Evolutionary conservation across 2,888 invertebrate species (phyloP).

Genomic region (Malacosoma neustria): DNA sequence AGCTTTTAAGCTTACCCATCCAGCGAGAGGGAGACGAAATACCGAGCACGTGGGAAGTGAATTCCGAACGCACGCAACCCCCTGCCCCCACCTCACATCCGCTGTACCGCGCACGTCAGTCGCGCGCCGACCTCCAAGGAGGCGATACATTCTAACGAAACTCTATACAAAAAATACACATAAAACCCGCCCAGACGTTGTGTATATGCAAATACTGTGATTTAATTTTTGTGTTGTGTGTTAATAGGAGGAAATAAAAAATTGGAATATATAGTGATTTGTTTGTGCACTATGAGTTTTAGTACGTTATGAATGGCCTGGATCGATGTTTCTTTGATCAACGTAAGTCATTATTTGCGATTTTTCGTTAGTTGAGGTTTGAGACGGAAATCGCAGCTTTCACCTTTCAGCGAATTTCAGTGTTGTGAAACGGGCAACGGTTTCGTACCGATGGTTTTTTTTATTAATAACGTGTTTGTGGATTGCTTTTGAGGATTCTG

Average conservation of each 20-base stretch:
- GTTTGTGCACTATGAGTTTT: conserved; percentile 66
- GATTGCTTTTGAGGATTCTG: no score
- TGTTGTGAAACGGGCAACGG: conserved; percentile 9
- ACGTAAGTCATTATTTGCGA: conserved; percentile 59
- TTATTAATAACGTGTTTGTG: no score
- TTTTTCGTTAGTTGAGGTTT: conserved; percentile 32
- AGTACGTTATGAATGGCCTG: conserved; percentile 72
- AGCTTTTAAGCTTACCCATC: conserved; percentile 69
- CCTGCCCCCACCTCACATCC: conserved; percentile 27
- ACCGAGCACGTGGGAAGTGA: conserved; percentile 69
- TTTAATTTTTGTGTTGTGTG: conserved; percentile 61
- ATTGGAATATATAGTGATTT: conserved; percentile 41
- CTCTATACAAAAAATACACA: conserved; percentile 10
- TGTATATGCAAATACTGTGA: conserved; percentile 60
- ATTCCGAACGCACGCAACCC: conserved; percentile 73
- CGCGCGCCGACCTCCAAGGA: conserved; percentile 67
- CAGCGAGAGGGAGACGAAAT: conserved; percentile 63
- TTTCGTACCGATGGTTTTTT: no score
- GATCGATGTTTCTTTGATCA: conserved; percentile 75
- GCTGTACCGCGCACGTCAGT: conserved; percentile 61
- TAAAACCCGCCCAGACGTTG: conserved; percentile 49
- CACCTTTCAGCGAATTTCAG: conserved; percentile 1
- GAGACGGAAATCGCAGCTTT: conserved; percentile 23
- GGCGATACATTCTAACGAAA: conserved; percentile 37
- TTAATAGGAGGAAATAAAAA: conserved; percentile 22